A percentile compares a stretch with the other conserved stretches of the same genome.
phyloP scores from a whole-genome alignment of 2,797 vertebrate genomes.

The Poeciliopsis infans region DNA sequence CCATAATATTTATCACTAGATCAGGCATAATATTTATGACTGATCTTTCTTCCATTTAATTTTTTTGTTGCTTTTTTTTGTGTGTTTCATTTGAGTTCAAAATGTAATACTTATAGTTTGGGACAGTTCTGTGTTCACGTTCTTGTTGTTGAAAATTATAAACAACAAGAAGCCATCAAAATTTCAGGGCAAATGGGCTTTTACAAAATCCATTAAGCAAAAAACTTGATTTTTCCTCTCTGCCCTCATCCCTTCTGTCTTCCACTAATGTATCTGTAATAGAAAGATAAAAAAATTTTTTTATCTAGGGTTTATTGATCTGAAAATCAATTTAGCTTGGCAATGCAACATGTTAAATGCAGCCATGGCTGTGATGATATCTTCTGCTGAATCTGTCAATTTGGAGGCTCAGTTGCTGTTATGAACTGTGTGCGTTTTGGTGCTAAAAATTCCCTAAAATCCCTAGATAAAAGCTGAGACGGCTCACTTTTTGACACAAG shows the following conservation, averaged over 20 bases:
- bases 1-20: conserved; percentile 37
- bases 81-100: conserved; percentile 47
- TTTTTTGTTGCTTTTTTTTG: conserved; percentile 18
- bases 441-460: not conserved
- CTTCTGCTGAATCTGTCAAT: conserved; percentile 8
- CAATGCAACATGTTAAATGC: conserved; percentile 27
- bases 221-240: conserved; percentile 28
- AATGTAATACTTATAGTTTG: conserved; percentile 53
- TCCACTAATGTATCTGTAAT: conserved; percentile 56
- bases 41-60: conserved; percentile 25
- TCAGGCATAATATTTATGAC: not conserved
- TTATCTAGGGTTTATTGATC: conserved; percentile 44
- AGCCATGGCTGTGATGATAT: conserved; percentile 32
- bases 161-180: conserved; percentile 35
- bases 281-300: conserved; percentile 46
- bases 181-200: conserved; percentile 56
- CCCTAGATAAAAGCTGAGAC: not conserved
- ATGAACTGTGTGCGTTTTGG: conserved; percentile 14
- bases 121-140: conserved; percentile 41
- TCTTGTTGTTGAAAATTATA: conserved; percentile 44
- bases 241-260: conserved; percentile 27
- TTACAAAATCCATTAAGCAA: conserved; percentile 70
- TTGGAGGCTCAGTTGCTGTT: conserved; percentile 2
- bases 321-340: conserved; percentile 39
- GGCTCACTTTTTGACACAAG: not conserved